Evolutionary conservation across 1,140 invertebrate genomes (phyloP).

Genomic region (Agraylea sexmaculata): DNA sequence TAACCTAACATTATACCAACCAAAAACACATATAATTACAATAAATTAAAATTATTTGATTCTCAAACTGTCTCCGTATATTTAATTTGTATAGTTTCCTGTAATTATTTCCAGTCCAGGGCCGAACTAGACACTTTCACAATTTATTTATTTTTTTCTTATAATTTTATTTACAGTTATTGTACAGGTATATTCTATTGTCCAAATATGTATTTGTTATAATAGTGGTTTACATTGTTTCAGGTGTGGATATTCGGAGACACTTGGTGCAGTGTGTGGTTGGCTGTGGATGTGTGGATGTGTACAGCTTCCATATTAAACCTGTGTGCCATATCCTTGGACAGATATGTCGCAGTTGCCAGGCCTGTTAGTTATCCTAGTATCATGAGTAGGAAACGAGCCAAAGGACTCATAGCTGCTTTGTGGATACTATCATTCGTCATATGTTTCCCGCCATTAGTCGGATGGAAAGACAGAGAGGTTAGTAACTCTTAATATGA

Average conservation of each 20-base stretch:
- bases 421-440: conserved; percentile 93
- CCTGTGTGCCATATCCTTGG: conserved; percentile 81
- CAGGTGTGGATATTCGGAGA: conserved; percentile 88
- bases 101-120: too few species aligned
- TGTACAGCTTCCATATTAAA: conserved; percentile 91
- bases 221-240: conserved; percentile 24
- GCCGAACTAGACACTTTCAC: too few species aligned
- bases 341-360: conserved; percentile 91
- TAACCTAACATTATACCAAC: too few species aligned
- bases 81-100: too few species aligned
- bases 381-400: conserved; percentile 81
- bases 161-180: too few species aligned
- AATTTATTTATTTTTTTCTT: too few species aligned
- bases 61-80: too few species aligned
- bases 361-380: conserved; percentile 85
- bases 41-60: too few species aligned
- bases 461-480: conserved; percentile 83
- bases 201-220: not conserved
- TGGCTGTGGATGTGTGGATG: conserved; percentile 93
- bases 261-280: conserved; percentile 84
- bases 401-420: conserved; percentile 75
- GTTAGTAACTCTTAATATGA: conserved; percentile 39
- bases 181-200: not conserved
- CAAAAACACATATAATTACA: too few species aligned
- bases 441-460: conserved; percentile 91